Base-by-base conservation (phyloP, 1,140 invertebrate genomes). In the Drosophila willistoni region DNA sequence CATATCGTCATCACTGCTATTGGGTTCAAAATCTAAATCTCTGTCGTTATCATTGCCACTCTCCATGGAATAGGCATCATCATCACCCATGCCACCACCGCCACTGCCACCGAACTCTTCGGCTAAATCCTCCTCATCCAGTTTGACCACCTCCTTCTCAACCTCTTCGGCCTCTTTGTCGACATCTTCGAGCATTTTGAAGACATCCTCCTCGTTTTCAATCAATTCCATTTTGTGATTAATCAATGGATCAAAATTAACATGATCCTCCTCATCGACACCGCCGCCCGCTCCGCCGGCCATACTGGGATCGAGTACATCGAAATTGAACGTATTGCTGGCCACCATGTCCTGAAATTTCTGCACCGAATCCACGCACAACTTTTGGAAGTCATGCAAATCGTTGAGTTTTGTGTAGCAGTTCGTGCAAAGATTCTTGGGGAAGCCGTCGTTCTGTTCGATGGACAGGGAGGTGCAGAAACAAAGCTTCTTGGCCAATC, bases 161-260 rank as follows among this genome's bases (percentile, higher is more conserved):
- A 85, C 81, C 33, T 81, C 81, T 17, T 80, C 86, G 56, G 90
- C 90, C 59, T 91, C 89, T 39, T 91, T 91, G 65, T 91, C 90
- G 2, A 90, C 86, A 64, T 77, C 71, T 54, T 91, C 90, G 29
- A 91, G 69, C 90, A 91, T 91, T 57, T 91, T 91, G 22, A 91
- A 91, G 1, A 91, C 90, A 61, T 91, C 90, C 42, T 91, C 90
- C 34, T 89, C 90, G 54, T 91, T 91, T 44, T 91, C 90, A 6
- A 91, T 89, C 13, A 91, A 47, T 44, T 91, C 90, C 76, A 91
- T 87, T 51, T 91, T 91, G 51, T 85, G 78, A 71, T 91, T 91
- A 17, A 91, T 42, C 17, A 91, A 66, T 7, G 90, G 90, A 67
- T 91, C 90, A 33, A 85, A 91, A 64, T 90, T 90, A 17, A 90